phyloP scores from a whole-genome alignment of 2,888 invertebrate genomes.

The Drosophila stalkeri region DNA sequence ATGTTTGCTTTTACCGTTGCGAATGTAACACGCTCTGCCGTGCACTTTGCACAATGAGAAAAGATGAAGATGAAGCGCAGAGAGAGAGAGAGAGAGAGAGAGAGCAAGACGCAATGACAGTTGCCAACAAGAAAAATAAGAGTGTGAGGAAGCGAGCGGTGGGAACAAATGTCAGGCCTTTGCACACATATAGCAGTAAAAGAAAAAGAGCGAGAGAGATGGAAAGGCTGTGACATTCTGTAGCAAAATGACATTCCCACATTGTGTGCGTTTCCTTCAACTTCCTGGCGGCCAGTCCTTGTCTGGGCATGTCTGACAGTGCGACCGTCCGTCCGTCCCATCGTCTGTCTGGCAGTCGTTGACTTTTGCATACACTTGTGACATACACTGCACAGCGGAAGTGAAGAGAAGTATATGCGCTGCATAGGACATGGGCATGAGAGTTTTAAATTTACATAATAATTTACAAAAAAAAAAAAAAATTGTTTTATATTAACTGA shows the following conservation, averaged over 20 bases:
- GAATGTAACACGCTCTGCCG: conserved; percentile 21
- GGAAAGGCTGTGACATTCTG: conserved; percentile 30
- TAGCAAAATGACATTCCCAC: conserved; percentile 59
- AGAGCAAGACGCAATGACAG: conserved; percentile 35
- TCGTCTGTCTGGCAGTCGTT: conserved; percentile 41
- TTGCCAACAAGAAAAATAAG: conserved; percentile 18
- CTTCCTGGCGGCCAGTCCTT: conserved; percentile 59
- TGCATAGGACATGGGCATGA: neutral
- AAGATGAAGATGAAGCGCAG: conserved; percentile 7
- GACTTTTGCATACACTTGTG: conserved; percentile 56
- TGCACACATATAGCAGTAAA: conserved; percentile 14
- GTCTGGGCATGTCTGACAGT: conserved; percentile 48
- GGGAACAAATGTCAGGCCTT: neutral
- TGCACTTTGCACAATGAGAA: conserved; percentile 50
- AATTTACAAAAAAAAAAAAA: neutral
- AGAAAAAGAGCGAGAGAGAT: neutral
- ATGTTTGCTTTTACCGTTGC: conserved; percentile 38
- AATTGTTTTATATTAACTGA: too few relatives aligned
- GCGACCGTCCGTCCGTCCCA: conserved; percentile 19
- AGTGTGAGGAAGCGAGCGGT: neutral
- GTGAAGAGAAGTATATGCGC: neutral
- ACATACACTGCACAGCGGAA: neutral
- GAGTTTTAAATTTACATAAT: neutral
- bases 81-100: neutral
- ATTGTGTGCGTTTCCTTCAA: conserved; percentile 66